phyloP scores from a whole-genome alignment of 2,888 invertebrate species.

The Chironomus riparius region DNA sequence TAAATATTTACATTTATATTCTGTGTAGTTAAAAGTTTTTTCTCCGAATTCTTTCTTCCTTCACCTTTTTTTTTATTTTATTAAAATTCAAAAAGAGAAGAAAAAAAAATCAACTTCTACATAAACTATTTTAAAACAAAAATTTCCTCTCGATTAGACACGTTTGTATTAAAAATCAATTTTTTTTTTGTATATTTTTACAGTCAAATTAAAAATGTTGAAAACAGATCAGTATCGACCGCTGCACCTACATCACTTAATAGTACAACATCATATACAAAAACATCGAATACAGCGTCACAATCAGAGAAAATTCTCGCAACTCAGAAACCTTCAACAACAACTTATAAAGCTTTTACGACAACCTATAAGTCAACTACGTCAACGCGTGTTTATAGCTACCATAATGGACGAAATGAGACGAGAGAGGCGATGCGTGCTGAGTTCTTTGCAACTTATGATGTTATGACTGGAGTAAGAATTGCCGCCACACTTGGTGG shows the following conservation, averaged over 20 bases:
- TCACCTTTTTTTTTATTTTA: background rate
- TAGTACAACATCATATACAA: conserved; percentile 22
- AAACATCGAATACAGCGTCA: conserved; percentile 27
- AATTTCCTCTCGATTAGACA: background rate
- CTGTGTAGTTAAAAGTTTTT: background rate
- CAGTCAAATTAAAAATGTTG: conserved; percentile 26
- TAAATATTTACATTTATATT: background rate
- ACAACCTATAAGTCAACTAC: conserved; percentile 26
- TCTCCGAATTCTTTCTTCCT: background rate
- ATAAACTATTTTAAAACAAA: background rate
- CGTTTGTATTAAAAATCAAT: background rate
- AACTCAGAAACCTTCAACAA: conserved; percentile 26
- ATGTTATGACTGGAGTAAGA: conserved; percentile 87
- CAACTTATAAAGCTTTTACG: conserved; percentile 16
- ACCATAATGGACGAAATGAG: background rate
- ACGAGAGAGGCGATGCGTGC: conserved; percentile 46
- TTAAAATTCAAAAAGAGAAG: background rate
- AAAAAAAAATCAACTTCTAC: background rate
- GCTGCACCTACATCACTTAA: conserved; percentile 12
- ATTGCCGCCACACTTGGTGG: conserved; percentile 87
- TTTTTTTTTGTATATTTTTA: background rate
- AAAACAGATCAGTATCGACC: conserved; percentile 20
- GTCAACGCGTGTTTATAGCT: background rate
- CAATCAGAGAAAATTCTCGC: background rate
- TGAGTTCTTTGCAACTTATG: conserved; percentile 83